Conservation (phyloP, 2,797 vertebrate genomes). For the Rhynchonycteris naso region DNA sequence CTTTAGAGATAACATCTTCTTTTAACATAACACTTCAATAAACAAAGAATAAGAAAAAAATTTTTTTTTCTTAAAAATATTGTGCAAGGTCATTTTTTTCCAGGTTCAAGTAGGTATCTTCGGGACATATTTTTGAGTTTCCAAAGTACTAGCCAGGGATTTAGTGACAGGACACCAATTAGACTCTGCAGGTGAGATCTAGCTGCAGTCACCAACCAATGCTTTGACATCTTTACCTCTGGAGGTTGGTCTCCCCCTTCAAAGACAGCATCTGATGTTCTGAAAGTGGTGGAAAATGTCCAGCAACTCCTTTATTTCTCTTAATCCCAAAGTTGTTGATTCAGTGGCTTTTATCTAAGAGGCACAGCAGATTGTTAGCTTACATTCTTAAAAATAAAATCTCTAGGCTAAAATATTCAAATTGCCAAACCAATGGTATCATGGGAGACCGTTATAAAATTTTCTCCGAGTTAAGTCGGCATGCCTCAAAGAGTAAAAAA, state of each 20-base stretch:
- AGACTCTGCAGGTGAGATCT: not conserved
- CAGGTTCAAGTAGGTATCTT: not conserved
- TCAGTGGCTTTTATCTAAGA: constrained; percentile 42
- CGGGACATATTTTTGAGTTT: not conserved
- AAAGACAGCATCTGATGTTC: not conserved
- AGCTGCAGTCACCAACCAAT: not conserved
- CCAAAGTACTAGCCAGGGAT: not conserved
- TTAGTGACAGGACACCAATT: not conserved
- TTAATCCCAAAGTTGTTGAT: not conserved
- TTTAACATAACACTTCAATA: not conserved
- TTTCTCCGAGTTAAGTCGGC: constrained; percentile 68
- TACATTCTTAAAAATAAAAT: constrained; percentile 47
- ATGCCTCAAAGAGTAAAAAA: constrained; percentile 82
- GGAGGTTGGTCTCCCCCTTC: not conserved
- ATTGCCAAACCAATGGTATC: constrained; percentile 66
- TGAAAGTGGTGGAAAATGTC: not conserved
- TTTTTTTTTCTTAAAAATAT: not conserved
- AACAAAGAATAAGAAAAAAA: constrained; percentile 25
- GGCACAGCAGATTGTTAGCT: constrained; percentile 20
- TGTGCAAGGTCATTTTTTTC: not conserved
- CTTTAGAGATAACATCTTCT: not conserved
- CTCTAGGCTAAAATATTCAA: constrained; percentile 74
- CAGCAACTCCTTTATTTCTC: not conserved
- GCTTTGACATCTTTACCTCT: not conserved
- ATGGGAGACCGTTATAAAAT: constrained; percentile 77